Evolutionary conservation across 2,797 vertebrate genomes (phyloP).

Genomic region (Pantherophis vulpinus): DNA sequence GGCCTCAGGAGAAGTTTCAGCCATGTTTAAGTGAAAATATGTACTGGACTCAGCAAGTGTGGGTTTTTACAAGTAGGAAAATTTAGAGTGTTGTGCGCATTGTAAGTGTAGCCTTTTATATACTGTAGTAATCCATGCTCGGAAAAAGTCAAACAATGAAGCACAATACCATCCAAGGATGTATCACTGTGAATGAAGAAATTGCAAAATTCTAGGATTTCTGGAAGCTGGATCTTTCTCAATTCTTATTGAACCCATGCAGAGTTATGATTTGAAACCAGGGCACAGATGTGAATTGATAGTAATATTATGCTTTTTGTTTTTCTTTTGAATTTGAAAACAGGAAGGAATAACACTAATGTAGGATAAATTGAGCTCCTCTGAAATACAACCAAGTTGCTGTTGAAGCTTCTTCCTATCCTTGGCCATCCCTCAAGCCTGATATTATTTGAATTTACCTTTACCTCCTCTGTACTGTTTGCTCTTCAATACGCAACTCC

Average conservation of each 20-base stretch:
- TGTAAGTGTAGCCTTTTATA: background rate
- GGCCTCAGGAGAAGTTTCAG: background rate
- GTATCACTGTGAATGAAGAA: background rate
- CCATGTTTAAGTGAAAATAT: background rate
- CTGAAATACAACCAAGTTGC: background rate
- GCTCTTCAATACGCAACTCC: background rate
- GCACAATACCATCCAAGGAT: background rate
- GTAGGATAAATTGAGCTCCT: background rate
- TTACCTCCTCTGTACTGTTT: background rate
- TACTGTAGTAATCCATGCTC: background rate
- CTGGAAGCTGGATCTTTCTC: background rate
- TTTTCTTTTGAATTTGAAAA: background rate
- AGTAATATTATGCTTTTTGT: background rate
- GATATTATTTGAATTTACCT: background rate
- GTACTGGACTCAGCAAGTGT: background rate
- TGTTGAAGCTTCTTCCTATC: background rate
- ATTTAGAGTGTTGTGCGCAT: background rate
- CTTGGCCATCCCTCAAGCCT: background rate
- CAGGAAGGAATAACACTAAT: background rate
- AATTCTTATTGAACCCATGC: background rate
- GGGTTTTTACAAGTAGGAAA: background rate
- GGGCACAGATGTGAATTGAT: background rate
- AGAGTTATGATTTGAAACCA: background rate
- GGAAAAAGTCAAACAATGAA: background rate
- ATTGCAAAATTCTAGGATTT: background rate